These are phyloP conservation scores for Orchestia grillus DNA, from an alignment of 1,140 invertebrate genomes.

Conservation along the genomic window DNA sequence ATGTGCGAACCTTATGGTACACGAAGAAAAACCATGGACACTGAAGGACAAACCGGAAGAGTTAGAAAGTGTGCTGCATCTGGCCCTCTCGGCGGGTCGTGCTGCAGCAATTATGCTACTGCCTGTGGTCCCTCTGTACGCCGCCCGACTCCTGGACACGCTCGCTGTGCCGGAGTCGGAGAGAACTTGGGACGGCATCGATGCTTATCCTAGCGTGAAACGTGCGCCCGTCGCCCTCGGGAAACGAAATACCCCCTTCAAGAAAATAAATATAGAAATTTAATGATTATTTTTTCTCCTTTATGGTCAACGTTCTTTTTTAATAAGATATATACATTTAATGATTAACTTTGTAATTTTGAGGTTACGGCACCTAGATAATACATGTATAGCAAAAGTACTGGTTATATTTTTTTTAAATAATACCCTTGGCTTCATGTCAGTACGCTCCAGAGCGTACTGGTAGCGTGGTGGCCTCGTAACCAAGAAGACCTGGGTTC, in stretches of 20 bases:
- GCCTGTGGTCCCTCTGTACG: conserved; percentile 86
- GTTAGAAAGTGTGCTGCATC: conserved; percentile 82
- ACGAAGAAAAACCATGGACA: conserved; percentile 88
- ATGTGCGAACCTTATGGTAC: conserved; percentile 87
- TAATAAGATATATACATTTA: too few species aligned
- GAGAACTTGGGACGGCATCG: conserved; percentile 57
- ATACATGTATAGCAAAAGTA: too few species aligned
- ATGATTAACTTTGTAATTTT: too few species aligned
- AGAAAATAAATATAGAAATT: conserved; percentile 49
- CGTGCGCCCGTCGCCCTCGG: background rate
- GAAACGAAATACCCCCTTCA: background rate
- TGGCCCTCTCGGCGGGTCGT: conserved; percentile 87
- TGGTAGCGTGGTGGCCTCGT: too few species aligned
- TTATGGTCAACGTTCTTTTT: background rate
- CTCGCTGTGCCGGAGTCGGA: conserved; percentile 69
- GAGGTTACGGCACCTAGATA: too few species aligned
- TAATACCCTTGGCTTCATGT: too few species aligned
- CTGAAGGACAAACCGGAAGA: conserved; percentile 76
- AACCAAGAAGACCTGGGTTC: too few species aligned
- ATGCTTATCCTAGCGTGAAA: background rate
- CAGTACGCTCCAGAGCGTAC: too few species aligned
- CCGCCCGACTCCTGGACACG: conserved; percentile 74
- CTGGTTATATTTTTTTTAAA: too few species aligned
- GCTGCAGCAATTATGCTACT: conserved; percentile 83
- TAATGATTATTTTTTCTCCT: background rate